Evolutionary conservation across 2,888 invertebrate species (phyloP).

Genomic region (Thelaira solivaga): DNA sequence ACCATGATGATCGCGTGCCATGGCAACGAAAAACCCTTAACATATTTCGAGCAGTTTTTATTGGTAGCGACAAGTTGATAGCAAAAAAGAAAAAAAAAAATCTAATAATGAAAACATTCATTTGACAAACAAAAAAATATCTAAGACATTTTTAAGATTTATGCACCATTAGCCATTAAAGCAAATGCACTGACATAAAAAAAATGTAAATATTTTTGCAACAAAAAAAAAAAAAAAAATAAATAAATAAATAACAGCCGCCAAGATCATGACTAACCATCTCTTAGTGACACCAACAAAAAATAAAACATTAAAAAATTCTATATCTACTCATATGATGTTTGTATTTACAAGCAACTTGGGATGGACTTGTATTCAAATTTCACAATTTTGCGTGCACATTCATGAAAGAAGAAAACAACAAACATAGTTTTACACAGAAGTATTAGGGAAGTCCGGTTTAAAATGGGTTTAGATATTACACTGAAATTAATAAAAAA

Average conservation of each 20-base stretch:
- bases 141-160: slow-evolving; percentile 72
- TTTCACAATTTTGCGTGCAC: not conserved
- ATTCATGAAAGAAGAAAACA: slow-evolving; percentile 16
- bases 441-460: slow-evolving; percentile 18
- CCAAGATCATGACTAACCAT: slow-evolving; percentile 60
- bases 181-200: slow-evolving; percentile 20
- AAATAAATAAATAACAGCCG: slow-evolving; percentile 45
- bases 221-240: slow-evolving; percentile 18
- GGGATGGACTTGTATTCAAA: slow-evolving; percentile 2
- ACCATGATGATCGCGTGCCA: slow-evolving; percentile 29
- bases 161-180: slow-evolving; percentile 71
- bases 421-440: no score
- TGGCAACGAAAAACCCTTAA: not conserved
- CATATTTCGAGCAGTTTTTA: not conserved
- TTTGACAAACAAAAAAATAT: slow-evolving; percentile 70
- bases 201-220: not conserved
- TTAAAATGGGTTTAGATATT: no score
- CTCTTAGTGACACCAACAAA: not conserved
- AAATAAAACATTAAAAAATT: slow-evolving; percentile 14
- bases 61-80: not conserved
- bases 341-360: not conserved
- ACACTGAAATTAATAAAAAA: no score
- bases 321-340: slow-evolving; percentile 17
- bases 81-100: not conserved
- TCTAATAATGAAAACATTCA: slow-evolving; percentile 28